phyloP scores from a whole-genome alignment of 2,888 invertebrate species.

The Tipula vernalis region DNA sequence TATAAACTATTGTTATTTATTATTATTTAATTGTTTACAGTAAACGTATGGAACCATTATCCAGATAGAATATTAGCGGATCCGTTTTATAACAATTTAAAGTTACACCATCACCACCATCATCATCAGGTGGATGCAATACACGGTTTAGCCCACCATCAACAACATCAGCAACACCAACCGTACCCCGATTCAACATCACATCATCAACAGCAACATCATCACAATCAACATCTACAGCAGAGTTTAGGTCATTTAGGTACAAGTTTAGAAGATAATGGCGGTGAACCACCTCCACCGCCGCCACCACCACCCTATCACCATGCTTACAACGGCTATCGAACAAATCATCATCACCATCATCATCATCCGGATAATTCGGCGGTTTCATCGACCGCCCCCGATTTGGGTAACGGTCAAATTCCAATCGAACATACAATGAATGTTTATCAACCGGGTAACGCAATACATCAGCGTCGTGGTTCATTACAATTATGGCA shows the following conservation, averaged over 20 bases:
- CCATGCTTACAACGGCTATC: neutral
- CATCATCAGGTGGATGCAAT: neutral
- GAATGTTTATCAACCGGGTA: conserved; percentile 18
- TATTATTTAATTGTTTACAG: conserved; percentile 5
- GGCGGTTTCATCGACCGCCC: conserved; percentile 6
- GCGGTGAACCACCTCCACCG: neutral
- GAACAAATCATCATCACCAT: neutral
- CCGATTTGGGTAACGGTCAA: conserved; percentile 5
- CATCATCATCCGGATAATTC: neutral
- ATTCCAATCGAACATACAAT: neutral
- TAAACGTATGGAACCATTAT: conserved; percentile 1
- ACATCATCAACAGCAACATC: conserved; percentile 12
- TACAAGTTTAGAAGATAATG: neutral
- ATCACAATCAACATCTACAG: neutral
- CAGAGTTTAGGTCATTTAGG: neutral
- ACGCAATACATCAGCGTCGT: conserved; percentile 45
- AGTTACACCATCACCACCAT: neutral
- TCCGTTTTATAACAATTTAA: conserved; percentile 6
- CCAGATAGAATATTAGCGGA: conserved; percentile 10
- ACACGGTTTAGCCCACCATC: neutral
- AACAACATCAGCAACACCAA: conserved; percentile 22
- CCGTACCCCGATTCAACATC: conserved; percentile 15
- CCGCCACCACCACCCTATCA: neutral
- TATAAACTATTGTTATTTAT: neutral
- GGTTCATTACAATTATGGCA: conserved; percentile 91